These are phyloP conservation scores for Cephalophus harveyi DNA, from an alignment of 2,113 vertebrate species.

Conservation along the genomic window DNA sequence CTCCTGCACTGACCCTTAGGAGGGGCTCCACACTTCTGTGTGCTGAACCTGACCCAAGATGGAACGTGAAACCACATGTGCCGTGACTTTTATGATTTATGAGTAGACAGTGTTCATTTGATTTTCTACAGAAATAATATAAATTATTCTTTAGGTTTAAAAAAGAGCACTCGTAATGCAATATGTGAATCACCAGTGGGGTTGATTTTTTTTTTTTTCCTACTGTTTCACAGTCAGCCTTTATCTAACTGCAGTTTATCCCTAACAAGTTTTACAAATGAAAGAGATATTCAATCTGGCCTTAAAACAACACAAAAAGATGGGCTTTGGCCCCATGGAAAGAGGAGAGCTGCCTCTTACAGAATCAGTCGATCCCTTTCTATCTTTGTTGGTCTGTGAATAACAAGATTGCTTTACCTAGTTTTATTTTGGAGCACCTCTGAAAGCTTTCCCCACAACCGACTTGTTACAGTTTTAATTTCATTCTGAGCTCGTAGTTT, in stretches of 20 bases:
- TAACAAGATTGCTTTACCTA: slow-evolving; percentile 24
- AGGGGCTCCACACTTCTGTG: not conserved
- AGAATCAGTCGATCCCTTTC: not conserved
- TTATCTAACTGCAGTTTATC: slow-evolving; percentile 76
- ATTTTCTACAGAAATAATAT: slow-evolving; percentile 80
- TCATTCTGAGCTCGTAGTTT: not conserved
- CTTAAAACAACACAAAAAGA: slow-evolving; percentile 21
- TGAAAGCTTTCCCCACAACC: slow-evolving; percentile 37
- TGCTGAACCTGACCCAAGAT: slow-evolving; percentile 45
- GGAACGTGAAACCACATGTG: slow-evolving; percentile 73
- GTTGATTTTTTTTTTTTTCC: slow-evolving; percentile 78
- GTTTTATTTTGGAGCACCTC: slow-evolving; percentile 64
- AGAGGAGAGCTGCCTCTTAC: not conserved
- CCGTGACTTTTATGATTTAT: slow-evolving; percentile 70
- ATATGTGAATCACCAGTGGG: slow-evolving; percentile 85
- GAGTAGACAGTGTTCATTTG: slow-evolving; percentile 71
- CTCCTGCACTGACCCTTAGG: slow-evolving; percentile 66
- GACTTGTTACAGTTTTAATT: not conserved
- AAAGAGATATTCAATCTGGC: slow-evolving; percentile 21
- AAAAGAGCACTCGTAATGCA: slow-evolving; percentile 78
- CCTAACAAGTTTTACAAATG: slow-evolving; percentile 34
- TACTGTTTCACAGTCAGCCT: slow-evolving; percentile 84
- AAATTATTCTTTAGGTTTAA: slow-evolving; percentile 77
- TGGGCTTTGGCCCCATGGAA: not conserved
- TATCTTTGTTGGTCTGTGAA: not conserved